Percentiles rank a stretch among this genome's conserved stretches.
Evolutionary conservation across 2,797 vertebrate species (phyloP).

Genomic region (Cossypha dichroa): DNA sequence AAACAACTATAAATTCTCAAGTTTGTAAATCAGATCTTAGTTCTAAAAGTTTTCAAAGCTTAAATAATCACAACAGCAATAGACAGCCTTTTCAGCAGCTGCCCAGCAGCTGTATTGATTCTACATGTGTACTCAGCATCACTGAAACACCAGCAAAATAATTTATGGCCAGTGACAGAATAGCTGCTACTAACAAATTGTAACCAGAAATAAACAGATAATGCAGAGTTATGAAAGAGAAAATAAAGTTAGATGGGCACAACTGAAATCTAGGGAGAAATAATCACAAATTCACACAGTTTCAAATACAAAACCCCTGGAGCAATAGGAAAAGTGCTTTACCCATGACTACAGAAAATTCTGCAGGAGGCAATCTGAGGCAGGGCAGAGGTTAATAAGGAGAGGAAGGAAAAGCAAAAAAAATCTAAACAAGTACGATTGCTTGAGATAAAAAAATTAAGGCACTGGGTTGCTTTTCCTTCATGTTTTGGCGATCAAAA

Average conservation of each 20-base stretch:
- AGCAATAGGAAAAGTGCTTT: not conserved
- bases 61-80: not conserved
- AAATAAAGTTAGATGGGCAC: not conserved
- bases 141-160: not conserved
- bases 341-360: fast-evolving
- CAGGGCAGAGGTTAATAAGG: not conserved
- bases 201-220: not conserved
- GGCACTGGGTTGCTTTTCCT: not conserved
- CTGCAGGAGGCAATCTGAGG: not conserved
- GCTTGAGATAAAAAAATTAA: not conserved
- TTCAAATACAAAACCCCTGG: not conserved
- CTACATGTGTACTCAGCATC: not conserved
- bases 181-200: not conserved
- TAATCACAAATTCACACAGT: not conserved
- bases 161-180: not conserved
- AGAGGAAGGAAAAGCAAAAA: not conserved
- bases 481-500: not conserved
- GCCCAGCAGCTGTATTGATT: not conserved
- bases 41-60: not conserved
- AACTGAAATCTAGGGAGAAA: not conserved
- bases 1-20: not conserved
- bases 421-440: not conserved
- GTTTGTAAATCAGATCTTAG: not conserved
- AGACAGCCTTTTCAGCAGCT: not conserved
- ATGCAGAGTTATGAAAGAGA: not conserved